Conservation (phyloP, 2,797 vertebrate species). For the Tiaroga cobitis region DNA sequence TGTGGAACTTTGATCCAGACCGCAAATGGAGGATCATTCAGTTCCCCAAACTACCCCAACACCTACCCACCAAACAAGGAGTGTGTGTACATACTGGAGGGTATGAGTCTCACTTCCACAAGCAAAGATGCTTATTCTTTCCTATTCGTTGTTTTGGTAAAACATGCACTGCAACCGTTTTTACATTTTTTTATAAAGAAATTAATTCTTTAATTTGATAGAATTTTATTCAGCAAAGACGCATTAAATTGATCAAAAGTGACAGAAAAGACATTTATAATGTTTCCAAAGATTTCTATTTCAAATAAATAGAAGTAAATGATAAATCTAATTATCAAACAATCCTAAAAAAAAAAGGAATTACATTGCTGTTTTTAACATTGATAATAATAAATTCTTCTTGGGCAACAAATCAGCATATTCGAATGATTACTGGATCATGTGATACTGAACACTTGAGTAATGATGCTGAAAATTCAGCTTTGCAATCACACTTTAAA, state of each 20-base stretch:
- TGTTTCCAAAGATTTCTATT: neutral
- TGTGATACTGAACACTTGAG: neutral
- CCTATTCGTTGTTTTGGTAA: neutral
- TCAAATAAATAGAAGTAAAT: neutral
- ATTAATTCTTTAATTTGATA: neutral
- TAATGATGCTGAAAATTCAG: neutral
- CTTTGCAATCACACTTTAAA: neutral
- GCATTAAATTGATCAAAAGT: neutral
- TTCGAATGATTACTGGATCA: neutral
- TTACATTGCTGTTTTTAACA: neutral
- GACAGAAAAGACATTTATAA: neutral
- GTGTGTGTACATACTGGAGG: conserved; percentile 97
- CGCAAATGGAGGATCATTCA: conserved; percentile 91
- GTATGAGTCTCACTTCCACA: conserved; percentile 69
- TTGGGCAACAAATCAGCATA: neutral
- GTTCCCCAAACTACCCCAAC: conserved; percentile 94
- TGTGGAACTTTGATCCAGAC: conserved; percentile 91
- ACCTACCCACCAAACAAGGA: conserved; percentile 97
- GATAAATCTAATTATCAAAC: neutral
- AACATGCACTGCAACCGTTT: neutral
- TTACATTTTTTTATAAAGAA: too few species aligned
- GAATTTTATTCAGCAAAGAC: neutral
- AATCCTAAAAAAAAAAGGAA: too few species aligned
- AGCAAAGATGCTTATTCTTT: neutral
- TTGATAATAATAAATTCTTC: neutral